Conservation (phyloP, 2,797 vertebrate genomes). For the Phataginus tetradactyla region DNA sequence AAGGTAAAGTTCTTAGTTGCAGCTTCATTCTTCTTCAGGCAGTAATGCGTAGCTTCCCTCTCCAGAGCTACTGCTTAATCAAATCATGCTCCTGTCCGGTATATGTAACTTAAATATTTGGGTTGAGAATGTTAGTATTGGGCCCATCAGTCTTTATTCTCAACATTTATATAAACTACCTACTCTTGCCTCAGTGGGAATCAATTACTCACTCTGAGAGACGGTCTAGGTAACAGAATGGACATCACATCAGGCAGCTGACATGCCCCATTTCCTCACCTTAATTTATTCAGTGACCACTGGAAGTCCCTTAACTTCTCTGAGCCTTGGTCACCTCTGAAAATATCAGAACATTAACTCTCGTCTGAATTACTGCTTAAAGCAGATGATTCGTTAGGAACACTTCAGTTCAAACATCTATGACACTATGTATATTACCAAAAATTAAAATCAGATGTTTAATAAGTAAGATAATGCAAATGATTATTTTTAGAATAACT, state of each 20-base stretch:
- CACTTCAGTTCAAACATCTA: not conserved
- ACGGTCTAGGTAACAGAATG: not conserved
- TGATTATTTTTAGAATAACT: not conserved
- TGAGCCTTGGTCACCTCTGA: not conserved
- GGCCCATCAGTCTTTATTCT: not conserved
- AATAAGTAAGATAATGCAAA: not conserved
- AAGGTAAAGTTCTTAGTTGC: not conserved
- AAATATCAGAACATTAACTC: not conserved
- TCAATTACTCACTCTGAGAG: not conserved
- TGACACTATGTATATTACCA: not conserved
- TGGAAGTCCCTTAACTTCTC: not conserved
- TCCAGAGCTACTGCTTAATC: not conserved
- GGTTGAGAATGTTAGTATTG: not conserved
- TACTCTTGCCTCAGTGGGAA: not conserved
- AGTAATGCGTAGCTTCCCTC: not conserved
- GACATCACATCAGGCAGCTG: not conserved
- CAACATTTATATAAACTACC: not conserved
- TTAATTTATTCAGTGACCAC: not conserved
- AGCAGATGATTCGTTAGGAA: not conserved
- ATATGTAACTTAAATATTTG: not conserved
- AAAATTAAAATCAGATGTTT: constrained; percentile 13
- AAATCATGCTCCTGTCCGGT: not conserved
- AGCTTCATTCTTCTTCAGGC: not conserved
- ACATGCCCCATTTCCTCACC: not conserved
- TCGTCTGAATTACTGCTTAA: not conserved